These are phyloP conservation scores for Otus scops DNA, from an alignment of 2,797 vertebrate genomes.

Conservation along the genomic window DNA sequence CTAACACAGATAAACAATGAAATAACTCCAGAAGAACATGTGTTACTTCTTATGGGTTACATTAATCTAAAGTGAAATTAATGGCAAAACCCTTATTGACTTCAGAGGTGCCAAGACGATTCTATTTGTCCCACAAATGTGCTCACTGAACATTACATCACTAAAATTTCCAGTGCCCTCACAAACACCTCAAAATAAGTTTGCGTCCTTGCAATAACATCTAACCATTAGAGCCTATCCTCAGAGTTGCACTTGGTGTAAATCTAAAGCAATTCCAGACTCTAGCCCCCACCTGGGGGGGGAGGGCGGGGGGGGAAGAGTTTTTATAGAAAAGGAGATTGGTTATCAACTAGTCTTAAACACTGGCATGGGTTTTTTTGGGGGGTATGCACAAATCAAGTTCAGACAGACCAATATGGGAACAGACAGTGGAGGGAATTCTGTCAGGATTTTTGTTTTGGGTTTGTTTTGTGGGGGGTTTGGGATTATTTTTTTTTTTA, in stretches of 20 bases:
- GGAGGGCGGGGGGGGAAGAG: no score
- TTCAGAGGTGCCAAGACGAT: background rate
- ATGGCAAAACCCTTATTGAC: background rate
- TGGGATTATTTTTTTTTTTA: background rate
- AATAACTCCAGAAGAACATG: background rate
- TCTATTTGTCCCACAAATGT: fast-evolving
- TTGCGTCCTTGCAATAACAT: background rate
- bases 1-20: background rate
- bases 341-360: background rate
- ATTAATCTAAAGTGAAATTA: background rate
- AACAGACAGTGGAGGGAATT: background rate
- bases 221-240: background rate
- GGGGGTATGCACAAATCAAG: no score
- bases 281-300: background rate
- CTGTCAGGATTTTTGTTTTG: no score
- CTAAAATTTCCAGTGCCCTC: background rate
- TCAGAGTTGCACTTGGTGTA: background rate
- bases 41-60: background rate
- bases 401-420: background rate
- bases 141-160: background rate
- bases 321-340: background rate
- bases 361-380: background rate
- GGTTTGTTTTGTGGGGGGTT: background rate
- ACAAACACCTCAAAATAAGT: background rate
- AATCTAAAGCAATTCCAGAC: background rate